Evolutionary conservation across 2,888 invertebrate genomes (phyloP).

Genomic region (Gasteruption jaculator): DNA sequence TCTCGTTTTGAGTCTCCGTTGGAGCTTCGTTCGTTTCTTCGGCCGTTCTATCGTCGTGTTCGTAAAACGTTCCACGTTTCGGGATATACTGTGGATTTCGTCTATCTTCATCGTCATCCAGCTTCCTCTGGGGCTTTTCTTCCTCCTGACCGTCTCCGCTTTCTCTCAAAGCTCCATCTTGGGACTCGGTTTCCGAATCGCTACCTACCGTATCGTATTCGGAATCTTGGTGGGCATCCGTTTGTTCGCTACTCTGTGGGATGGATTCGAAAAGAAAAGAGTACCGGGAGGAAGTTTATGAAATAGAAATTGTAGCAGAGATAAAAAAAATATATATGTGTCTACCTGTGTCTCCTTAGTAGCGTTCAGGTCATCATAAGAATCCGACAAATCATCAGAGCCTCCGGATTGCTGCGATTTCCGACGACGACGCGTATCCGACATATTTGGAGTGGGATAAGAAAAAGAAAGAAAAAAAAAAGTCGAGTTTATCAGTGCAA

Average conservation of each 20-base stretch:
- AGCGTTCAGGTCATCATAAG: conserved; percentile 43
- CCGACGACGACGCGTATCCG: conserved; percentile 45
- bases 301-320: background rate
- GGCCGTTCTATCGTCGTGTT: conserved; percentile 87
- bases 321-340: background rate
- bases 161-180: conserved; percentile 44
- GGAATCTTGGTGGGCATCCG: conserved; percentile 44
- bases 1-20: conserved; percentile 36
- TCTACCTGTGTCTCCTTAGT: conserved; percentile 46
- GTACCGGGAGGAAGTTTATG: too few species aligned
- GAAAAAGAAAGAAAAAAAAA: background rate
- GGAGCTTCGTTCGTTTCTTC: conserved; percentile 53
- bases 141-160: conserved; percentile 52
- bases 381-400: conserved; percentile 47
- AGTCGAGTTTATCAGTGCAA: too few species aligned
- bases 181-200: conserved; percentile 44
- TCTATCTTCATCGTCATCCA: conserved; percentile 91
- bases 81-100: conserved; percentile 98
- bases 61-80: conserved; percentile 92
- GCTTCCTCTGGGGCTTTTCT: conserved; percentile 63
- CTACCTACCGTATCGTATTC: conserved; percentile 45
- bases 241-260: conserved; percentile 42
- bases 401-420: conserved; percentile 42
- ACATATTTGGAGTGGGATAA: conserved; percentile 31
- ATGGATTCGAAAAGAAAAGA: too few species aligned